Base-by-base conservation (phyloP, 2,888 invertebrate species). In the Caprella mutica region DNA sequence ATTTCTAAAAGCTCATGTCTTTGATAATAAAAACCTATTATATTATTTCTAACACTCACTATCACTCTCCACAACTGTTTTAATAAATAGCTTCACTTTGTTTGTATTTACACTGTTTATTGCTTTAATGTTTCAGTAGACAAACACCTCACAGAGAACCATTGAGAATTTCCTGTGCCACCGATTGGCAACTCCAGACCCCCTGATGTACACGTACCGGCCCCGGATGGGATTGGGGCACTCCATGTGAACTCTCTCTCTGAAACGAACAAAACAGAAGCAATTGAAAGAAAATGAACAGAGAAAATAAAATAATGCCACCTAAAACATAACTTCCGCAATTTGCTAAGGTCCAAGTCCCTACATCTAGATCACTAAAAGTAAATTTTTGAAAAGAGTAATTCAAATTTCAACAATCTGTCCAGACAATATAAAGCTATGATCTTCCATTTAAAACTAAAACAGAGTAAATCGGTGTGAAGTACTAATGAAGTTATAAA, bases 91-190 rank as follows among this genome's bases (percentile, higher is more conserved):
- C n/a, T n/a, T n/a, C n/a, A n/a, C n/a, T n/a, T n/a, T n/a, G n/a
- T n/a, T n/a, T n/a, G n/a, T n/a, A n/a, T n/a, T n/a, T n/a, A n/a
- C n/a, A n/a, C n/a, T n/a, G n/a, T n/a, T n/a, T n/a, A n/a, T n/a
- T n/a, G n/a, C n/a, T n/a, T n/a, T n/a, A n/a, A n/a, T n/a, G n/a
- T n/a, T 43, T 46, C 26, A 72, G 60, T 76, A 76, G 24, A 76
- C 74, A 69, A 74, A 72, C 8, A 77, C 76, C 69, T 77, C 76
- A 66, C 77, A 77, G 21, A 77, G 68, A 23, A 77, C 74, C 29
- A 76, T 74, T 46, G 74, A 75, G 68, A 76, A 77, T 17, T 76
- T 69, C 46, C 73, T 68, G 61, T 72, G 73, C 73, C 74, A 76
- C 44, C 75, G 69, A 66, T 74, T 73, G 35, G 73, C 71, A 14